A percentile compares a stretch with the other conserved stretches of the same genome.
phyloP scores from a whole-genome alignment of 2,888 invertebrate species.

The Hypena proboscidalis region DNA sequence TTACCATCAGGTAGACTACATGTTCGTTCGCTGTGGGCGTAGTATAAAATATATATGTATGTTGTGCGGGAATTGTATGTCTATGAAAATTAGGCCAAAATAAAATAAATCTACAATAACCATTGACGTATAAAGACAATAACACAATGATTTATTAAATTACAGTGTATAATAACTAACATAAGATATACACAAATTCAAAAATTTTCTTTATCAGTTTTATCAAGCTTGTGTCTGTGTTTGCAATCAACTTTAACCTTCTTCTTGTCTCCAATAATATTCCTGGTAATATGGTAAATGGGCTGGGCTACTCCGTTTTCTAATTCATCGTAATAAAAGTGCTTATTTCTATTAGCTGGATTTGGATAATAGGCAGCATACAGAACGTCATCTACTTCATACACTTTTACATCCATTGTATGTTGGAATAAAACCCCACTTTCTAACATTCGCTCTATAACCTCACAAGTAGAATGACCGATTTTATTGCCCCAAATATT shows the following conservation, averaged over 20 bases:
- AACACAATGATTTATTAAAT: too few species aligned
- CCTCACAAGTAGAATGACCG: conserved; percentile 67
- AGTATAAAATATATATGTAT: too few species aligned
- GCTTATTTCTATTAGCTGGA: conserved; percentile 78
- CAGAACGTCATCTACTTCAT: conserved; percentile 63
- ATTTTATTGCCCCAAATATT: conserved; percentile 76
- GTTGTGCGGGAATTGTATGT: too few species aligned
- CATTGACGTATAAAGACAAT: too few species aligned
- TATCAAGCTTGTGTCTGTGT: conserved; percentile 65
- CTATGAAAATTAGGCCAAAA: too few species aligned
- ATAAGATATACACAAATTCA: conserved; percentile 29
- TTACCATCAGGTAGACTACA: too few species aligned
- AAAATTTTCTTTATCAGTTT: conserved; percentile 57
- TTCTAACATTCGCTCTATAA: conserved; percentile 68
- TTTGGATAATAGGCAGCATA: conserved; percentile 73
- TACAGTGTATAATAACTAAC: too few species aligned
- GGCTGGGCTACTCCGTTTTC: conserved; percentile 74
- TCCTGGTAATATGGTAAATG: conserved; percentile 69
- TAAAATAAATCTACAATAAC: too few species aligned
- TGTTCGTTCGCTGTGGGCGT: too few species aligned
- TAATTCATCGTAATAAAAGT: conserved; percentile 82
- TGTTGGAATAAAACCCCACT: conserved; percentile 69
- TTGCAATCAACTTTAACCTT: conserved; percentile 65
- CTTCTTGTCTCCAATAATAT: conserved; percentile 52
- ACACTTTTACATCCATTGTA: conserved; percentile 68